Percentiles rank a stretch among this genome's conserved stretches.
phyloP scores from a whole-genome alignment of 2,113 vertebrate species.

The Ictalurus furcatus region DNA sequence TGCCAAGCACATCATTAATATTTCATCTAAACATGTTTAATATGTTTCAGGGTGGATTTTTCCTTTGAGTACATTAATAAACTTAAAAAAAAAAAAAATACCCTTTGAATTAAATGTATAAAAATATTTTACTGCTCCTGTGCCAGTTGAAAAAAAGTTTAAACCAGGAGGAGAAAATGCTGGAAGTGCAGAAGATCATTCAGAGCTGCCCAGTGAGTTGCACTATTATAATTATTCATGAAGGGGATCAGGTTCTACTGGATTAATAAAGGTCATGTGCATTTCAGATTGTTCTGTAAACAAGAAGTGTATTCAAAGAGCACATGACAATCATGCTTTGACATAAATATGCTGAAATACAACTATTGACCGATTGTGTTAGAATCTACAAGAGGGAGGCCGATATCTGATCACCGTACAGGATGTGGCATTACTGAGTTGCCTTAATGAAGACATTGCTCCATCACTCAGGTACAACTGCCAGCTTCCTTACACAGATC shows the following conservation, averaged over 20 bases:
- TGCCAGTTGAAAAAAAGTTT: slow-evolving; percentile 74
- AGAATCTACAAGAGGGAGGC: slow-evolving; percentile 78
- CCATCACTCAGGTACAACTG: slow-evolving; percentile 74
- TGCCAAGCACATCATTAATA: neutral
- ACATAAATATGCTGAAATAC: neutral
- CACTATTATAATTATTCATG: slow-evolving; percentile 17
- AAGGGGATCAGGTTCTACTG: slow-evolving; percentile 30
- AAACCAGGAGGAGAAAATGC: slow-evolving; percentile 66
- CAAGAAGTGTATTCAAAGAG: neutral
- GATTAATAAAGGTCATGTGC: neutral
- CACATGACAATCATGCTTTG: neutral
- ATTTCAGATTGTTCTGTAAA: slow-evolving; percentile 10
- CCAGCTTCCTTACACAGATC: slow-evolving; percentile 19
- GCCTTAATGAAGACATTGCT: slow-evolving; percentile 68
- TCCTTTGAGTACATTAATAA: neutral
- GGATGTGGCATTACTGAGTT: slow-evolving; percentile 75
- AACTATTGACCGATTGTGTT: slow-evolving; percentile 13
- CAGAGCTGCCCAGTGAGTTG: slow-evolving; percentile 78
- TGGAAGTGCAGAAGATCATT: slow-evolving; percentile 73
- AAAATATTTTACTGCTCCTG: slow-evolving; percentile 37
- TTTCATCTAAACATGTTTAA: neutral
- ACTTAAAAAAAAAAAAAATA: no score
- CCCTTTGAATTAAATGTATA: neutral
- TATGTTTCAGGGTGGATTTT: neutral
- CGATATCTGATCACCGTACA: slow-evolving; percentile 78